Percentiles rank a stretch among this genome's conserved stretches.
Evolutionary conservation across 2,797 vertebrate species (phyloP).

Genomic region (Gastrophryne carolinensis): DNA sequence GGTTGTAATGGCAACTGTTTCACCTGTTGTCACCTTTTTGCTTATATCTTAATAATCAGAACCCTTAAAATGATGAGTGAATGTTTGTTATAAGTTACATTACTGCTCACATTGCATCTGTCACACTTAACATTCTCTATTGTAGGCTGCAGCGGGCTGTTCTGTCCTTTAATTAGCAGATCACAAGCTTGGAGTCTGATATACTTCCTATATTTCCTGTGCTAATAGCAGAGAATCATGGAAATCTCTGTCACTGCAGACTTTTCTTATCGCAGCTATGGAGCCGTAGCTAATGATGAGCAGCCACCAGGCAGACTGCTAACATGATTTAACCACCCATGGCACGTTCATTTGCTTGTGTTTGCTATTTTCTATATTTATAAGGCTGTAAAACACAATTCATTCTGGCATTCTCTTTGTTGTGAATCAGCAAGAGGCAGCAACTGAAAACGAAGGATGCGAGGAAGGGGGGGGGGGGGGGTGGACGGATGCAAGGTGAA

Average conservation of each 20-base stretch:
- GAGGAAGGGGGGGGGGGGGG: slow-evolving; percentile 52
- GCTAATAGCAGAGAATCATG: slow-evolving; percentile 43
- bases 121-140: neutral
- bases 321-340: slow-evolving; percentile 60
- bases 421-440: slow-evolving; percentile 69
- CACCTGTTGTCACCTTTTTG: no score
- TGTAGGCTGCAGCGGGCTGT: neutral
- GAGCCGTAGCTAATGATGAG: slow-evolving; percentile 65
- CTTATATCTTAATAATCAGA: no score
- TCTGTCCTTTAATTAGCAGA: neutral
- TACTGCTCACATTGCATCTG: no score
- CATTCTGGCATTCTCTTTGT: slow-evolving; percentile 64
- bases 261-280: slow-evolving; percentile 58
- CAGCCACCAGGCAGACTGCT: slow-evolving; percentile 57
- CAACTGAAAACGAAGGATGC: slow-evolving; percentile 46
- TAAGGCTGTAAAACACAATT: slow-evolving; percentile 63
- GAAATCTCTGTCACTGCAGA: slow-evolving; percentile 56
- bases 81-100: no score
- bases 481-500: slow-evolving; percentile 53
- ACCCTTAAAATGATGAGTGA: no score
- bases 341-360: slow-evolving; percentile 53
- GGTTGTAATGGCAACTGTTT: no score
- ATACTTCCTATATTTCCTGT: slow-evolving; percentile 53
- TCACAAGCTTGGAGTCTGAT: neutral
- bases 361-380: slow-evolving; percentile 55